Evolutionary conservation across 2,113 vertebrate species (phyloP).

Genomic region (Ameiurus melas): DNA sequence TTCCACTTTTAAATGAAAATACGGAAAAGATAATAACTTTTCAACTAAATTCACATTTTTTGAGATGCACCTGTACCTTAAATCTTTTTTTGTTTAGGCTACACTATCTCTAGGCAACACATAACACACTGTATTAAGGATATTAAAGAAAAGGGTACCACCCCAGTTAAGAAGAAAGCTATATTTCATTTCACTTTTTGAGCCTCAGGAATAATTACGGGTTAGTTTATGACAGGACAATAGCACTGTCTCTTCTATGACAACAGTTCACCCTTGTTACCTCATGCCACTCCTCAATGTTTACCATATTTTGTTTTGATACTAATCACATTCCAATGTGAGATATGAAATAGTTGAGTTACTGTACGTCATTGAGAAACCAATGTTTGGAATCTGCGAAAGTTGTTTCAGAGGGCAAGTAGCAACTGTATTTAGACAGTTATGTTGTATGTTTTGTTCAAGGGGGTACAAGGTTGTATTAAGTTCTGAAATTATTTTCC

Average conservation of each 20-base stretch:
- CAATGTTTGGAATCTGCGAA: background rate
- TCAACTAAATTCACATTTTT: no score
- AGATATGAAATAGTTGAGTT: background rate
- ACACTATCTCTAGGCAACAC: background rate
- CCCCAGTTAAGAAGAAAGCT: no score
- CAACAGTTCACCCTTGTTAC: background rate
- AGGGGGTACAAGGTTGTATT: background rate
- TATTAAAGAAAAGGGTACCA: no score
- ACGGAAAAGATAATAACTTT: no score
- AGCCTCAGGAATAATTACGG: background rate
- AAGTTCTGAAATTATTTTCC: no score
- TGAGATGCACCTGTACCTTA: background rate
- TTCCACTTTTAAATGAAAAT: no score
- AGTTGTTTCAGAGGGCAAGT: background rate
- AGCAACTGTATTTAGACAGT: background rate
- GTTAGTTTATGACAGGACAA: background rate
- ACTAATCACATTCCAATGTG: background rate
- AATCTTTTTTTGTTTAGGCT: background rate
- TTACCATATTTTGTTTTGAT: background rate
- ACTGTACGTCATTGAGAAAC: background rate
- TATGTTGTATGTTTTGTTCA: background rate
- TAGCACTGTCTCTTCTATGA: background rate
- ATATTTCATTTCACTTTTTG: background rate
- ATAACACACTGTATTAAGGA: background rate
- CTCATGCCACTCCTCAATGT: background rate